Base-by-base conservation (phyloP, 2,797 vertebrate species). In the Melanotaenia maccullochi region DNA sequence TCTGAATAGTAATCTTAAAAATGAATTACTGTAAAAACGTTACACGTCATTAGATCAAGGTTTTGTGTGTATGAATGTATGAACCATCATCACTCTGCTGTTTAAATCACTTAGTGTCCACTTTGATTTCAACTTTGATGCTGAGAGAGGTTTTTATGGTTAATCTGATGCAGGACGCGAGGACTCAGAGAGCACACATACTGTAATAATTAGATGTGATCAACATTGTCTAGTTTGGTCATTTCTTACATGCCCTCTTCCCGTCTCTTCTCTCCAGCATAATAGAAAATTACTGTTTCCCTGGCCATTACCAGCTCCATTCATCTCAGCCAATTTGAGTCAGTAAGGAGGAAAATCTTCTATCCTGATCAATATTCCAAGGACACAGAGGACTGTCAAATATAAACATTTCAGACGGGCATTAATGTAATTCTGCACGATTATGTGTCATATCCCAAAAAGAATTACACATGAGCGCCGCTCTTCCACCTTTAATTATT, bases 281-380 rank as follows among this genome's bases (percentile, higher is more conserved):
- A 75, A 82, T 76, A 74, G 75, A 75, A 79, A 83, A 85, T 78
- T 75, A 65, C 59, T 42, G 65, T 67, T 80, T 81, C 35, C 57
- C 44, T 20, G 47, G 64, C 69, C 71, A 78, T 84, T 83, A 83
- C 30, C 44, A 60, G 60, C 14, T 63, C 65, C 30, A 81, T 88
- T 79, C 24, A 76, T 86, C 70, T 81, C 59, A 56, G 65, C 73
- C 80, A 75, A 77, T 84, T 73, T 9, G 24, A 63, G 54, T 62
- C 62, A 67, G 56, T 49, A 47, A 60, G 61, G 57, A 62, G 56
- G 52, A 75, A 69, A 73, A 70, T 69, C 47, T 52, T 68, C 44
- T 11, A 2, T 30, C 25, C 25, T 60, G 47, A 85, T 85, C 84
- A 72, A 87, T 85, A 83, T 59, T 65, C 70, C 14, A 58, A 65